Evolutionary conservation across 2,113 vertebrate species (phyloP), one percentile per base, ranked within the genome.

Genomic region (Mesoclemmys tuberculata): DNA sequence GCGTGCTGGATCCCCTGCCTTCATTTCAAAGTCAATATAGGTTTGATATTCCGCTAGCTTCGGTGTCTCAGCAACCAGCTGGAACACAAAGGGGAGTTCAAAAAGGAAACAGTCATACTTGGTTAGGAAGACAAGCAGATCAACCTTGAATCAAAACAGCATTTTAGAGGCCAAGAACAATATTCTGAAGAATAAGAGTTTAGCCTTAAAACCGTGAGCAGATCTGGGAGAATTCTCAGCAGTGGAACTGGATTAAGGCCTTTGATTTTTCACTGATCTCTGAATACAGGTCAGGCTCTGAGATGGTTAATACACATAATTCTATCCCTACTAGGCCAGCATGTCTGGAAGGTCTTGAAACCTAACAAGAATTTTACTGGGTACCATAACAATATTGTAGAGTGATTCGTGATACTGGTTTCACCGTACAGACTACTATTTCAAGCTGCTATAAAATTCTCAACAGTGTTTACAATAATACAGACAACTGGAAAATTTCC

Each of bases 11-110:
- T 99, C 99, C 0, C 99, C 99, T 10, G 98, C 98, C 96, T 99
- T 99, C 92, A 99, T 97, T 92, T 99, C 99, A 89, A 99, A 99
- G 89, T 99, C 99, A 3, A 99, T 99, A 97, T 99, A 99, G 7
- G 98, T 95, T 97, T 99, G 99, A 91, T 99, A 99, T 90, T 99
- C 99, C 0, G 99, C 98, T 90, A 99, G 97, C 93, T 99, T 99
- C 0, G 99, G 99, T 0, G 99, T 98, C 92, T 99, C 99, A 27
- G 99, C 99, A 71, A 98, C 96, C 95, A 99, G 93, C 99, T 99
- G 92, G 26, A 58, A 84, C 88, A 81, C n/a, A 94, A 83, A 90
- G 16, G 93, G 38, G 46, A 49, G 90, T 61, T 90, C 1, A 93
- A 56, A 95, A 79, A 88, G 27, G 52, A 84, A 64, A 82, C 26